A percentile compares a stretch with the other conserved stretches of the same genome.
Evolutionary conservation across 2,113 vertebrate species (phyloP).

Genomic region (Promerops cafer): DNA sequence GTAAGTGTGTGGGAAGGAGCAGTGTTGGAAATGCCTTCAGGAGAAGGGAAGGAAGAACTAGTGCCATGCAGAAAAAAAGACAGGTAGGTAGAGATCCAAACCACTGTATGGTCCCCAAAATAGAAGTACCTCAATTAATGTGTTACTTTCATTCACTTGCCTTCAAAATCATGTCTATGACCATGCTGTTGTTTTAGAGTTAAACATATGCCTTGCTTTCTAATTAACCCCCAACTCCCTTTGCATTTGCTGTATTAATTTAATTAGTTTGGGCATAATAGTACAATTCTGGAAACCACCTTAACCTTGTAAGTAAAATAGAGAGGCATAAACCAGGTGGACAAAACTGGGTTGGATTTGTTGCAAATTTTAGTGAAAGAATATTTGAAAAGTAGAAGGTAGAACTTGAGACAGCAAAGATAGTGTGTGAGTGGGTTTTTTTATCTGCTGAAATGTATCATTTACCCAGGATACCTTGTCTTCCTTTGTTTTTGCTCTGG

Average conservation of each 20-base stretch:
- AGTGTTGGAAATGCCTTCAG: not conserved
- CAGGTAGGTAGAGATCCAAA: not conserved
- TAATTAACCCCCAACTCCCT: not conserved
- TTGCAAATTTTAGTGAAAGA: not conserved
- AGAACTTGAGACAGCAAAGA: not conserved
- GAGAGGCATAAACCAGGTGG: not conserved
- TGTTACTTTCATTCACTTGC: not conserved
- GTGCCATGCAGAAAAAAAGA: not conserved
- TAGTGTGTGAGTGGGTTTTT: not conserved
- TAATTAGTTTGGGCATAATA: not conserved
- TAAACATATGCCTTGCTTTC: not conserved
- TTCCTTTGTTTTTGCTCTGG: slow-evolving; percentile 58
- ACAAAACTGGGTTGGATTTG: not conserved
- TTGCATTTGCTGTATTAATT: not conserved
- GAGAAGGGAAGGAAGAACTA: not conserved
- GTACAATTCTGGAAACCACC: not conserved
- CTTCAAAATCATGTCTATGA: not conserved
- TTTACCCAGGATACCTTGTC: not conserved
- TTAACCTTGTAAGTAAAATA: not conserved
- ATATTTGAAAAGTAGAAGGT: not conserved
- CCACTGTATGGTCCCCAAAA: not conserved
- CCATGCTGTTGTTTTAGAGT: not conserved
- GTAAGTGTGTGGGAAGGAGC: not conserved
- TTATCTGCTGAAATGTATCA: not conserved
- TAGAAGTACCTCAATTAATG: not conserved